Conservation (phyloP, 2,888 invertebrate species). For the Leuctra nigra region DNA sequence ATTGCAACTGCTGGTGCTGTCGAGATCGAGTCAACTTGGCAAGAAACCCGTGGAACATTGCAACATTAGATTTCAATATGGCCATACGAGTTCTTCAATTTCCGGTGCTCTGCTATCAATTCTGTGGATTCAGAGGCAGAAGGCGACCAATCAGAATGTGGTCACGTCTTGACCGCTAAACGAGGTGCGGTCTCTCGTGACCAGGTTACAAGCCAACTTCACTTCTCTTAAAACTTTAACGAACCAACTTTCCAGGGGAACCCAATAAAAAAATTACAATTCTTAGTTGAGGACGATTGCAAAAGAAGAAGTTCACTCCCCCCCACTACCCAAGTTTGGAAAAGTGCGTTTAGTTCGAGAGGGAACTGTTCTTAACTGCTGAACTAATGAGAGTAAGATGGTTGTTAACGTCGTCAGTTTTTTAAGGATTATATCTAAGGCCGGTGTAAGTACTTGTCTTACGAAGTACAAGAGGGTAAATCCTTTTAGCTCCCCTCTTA, state of each 20-base stretch:
- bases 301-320: too few species aligned
- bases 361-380: too few species aligned
- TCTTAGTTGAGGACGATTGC: not conserved
- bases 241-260: constrained; percentile 18
- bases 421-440: constrained; percentile 8
- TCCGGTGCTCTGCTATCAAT: constrained; percentile 19
- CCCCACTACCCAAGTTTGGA: too few species aligned
- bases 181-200: constrained; percentile 22
- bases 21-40: too few species aligned
- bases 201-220: constrained; percentile 22
- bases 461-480: constrained; percentile 13
- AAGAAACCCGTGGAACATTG: too few species aligned
- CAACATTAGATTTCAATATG: constrained; percentile 24
- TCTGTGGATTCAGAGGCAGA: constrained; percentile 1
- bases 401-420: constrained; percentile 5
- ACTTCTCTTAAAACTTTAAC: constrained; percentile 18
- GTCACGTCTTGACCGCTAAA: constrained; percentile 25
- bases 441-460: constrained; percentile 15
- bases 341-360: too few species aligned
- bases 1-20: too few species aligned
- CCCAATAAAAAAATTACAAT: constrained; percentile 13
- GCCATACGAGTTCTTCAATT: constrained; percentile 24
- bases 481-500: constrained; percentile 11
- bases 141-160: constrained; percentile 21
- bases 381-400: not conserved